Evolutionary conservation across 2,113 vertebrate species (phyloP).

Genomic region (Onychostoma macrolepis): DNA sequence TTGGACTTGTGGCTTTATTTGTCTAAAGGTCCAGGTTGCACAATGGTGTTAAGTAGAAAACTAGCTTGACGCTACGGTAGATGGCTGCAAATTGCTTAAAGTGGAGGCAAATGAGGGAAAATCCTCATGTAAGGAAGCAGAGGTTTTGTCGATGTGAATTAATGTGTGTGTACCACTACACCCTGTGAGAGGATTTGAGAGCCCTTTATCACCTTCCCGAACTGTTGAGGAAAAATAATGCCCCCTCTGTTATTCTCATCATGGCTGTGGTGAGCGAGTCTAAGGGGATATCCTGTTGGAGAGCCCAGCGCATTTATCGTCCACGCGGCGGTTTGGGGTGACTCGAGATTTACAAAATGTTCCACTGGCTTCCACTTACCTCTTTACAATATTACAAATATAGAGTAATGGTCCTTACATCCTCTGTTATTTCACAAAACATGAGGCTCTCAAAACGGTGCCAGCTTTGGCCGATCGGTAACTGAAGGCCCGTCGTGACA

Average conservation of each 20-base stretch:
- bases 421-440: constrained; percentile 79
- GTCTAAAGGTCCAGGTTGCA: neutral
- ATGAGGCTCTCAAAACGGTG: constrained; percentile 63
- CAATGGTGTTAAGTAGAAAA: neutral
- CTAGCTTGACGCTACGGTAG: neutral
- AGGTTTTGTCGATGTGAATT: constrained; percentile 66
- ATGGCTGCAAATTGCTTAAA: constrained; percentile 5
- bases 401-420: constrained; percentile 76
- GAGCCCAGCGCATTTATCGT: constrained; percentile 96
- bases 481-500: constrained; percentile 46
- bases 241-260: constrained; percentile 96
- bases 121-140: constrained; percentile 56
- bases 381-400: constrained; percentile 70
- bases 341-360: constrained; percentile 80
- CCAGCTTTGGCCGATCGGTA: constrained; percentile 60
- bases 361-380: constrained; percentile 72
- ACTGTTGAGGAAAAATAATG: constrained; percentile 89
- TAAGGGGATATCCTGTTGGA: constrained; percentile 96
- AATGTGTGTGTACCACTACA: constrained; percentile 60
- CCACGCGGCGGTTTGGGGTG: constrained; percentile 72
- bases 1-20: constrained; percentile 1
- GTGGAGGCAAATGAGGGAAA: constrained; percentile 14
- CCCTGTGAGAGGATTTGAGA: constrained; percentile 79
- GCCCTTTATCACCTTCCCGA: constrained; percentile 90
- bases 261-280: constrained; percentile 87